Evolutionary conservation across 2,888 invertebrate genomes (phyloP).

Genomic region (Rhamnusium bicolor): DNA sequence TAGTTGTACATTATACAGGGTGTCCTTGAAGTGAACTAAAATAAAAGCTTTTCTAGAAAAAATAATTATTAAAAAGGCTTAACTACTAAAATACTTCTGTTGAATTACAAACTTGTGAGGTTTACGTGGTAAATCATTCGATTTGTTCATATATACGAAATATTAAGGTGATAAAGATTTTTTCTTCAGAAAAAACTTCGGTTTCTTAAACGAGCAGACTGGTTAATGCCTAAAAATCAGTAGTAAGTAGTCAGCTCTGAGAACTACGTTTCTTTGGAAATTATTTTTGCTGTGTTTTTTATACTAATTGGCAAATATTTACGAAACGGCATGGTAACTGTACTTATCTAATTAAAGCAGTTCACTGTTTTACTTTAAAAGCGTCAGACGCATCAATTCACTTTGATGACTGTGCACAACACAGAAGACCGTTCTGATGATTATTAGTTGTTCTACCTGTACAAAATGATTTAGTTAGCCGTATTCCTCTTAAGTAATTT

Average conservation of each 20-base stretch:
- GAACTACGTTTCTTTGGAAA: background rate
- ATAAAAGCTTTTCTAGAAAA: too few relatives aligned
- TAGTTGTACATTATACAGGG: too few relatives aligned
- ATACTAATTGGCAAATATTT: background rate
- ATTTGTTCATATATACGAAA: too few relatives aligned
- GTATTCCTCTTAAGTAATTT: background rate
- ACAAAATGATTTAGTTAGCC: background rate
- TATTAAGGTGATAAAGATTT: too few relatives aligned
- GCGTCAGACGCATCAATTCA: background rate
- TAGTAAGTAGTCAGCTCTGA: background rate
- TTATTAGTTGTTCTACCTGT: background rate
- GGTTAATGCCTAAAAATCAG: background rate
- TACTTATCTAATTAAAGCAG: slow-evolving; percentile 5
- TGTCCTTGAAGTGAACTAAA: too few relatives aligned
- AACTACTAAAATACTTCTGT: too few relatives aligned
- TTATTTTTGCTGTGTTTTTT: background rate
- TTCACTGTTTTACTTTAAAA: slow-evolving; percentile 8
- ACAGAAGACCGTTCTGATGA: background rate
- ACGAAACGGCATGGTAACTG: background rate
- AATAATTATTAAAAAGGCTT: too few relatives aligned
- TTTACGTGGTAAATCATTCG: too few relatives aligned
- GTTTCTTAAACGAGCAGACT: too few relatives aligned
- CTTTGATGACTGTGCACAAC: background rate
- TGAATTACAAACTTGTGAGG: too few relatives aligned
- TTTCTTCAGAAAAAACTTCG: too few relatives aligned